A percentile compares a stretch with the other conserved stretches of the same genome.
Conservation (phyloP, 2,888 invertebrate species). For the Yponomeuta malinellus region DNA sequence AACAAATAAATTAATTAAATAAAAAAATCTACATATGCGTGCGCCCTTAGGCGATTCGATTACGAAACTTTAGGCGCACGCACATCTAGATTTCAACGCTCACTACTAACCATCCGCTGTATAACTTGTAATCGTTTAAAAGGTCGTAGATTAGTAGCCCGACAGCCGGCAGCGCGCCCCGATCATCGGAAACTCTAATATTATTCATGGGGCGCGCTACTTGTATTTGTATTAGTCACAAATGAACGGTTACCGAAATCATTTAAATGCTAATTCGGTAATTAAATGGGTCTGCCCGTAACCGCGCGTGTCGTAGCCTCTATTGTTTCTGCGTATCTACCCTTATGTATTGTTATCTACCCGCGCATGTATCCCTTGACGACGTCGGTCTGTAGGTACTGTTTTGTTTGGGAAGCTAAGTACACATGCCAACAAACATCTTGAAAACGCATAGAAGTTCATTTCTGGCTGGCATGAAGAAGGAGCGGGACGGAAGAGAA, state of each 20-base stretch:
- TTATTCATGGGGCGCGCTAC: slow-evolving; percentile 67
- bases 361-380: background rate
- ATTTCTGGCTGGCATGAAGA: too few species aligned
- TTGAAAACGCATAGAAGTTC: too few species aligned
- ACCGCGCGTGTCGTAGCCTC: slow-evolving; percentile 37
- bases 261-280: slow-evolving; percentile 78
- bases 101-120: too few species aligned
- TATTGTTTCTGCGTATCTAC: slow-evolving; percentile 8
- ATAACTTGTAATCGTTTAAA: too few species aligned
- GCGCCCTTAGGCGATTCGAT: too few species aligned
- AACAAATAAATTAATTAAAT: too few species aligned
- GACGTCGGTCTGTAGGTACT: background rate
- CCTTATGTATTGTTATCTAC: background rate
- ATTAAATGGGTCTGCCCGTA: slow-evolving; percentile 69
- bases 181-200: slow-evolving; percentile 25
- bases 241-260: slow-evolving; percentile 76
- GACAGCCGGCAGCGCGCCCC: background rate
- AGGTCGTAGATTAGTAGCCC: background rate
- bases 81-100: too few species aligned
- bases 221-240: slow-evolving; percentile 74
- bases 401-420: background rate
- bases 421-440: too few species aligned
- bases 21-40: too few species aligned
- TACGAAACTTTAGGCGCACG: too few species aligned
- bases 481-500: too few species aligned